Evolutionary conservation across 1,140 invertebrate species (phyloP).

Genomic region (Drosophila ercepeae): DNA sequence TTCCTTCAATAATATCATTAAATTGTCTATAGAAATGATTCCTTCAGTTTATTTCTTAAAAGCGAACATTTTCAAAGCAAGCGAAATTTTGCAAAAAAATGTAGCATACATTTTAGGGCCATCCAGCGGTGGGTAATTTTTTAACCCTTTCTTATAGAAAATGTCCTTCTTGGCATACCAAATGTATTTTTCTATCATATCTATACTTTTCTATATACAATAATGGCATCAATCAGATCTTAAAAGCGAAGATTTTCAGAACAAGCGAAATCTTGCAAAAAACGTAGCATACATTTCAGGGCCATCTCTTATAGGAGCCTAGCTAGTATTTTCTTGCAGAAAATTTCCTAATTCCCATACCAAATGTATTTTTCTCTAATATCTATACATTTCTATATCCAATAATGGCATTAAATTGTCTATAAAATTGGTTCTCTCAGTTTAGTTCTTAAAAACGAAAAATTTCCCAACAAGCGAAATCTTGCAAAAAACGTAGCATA

Average conservation of each 20-base stretch:
- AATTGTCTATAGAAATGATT: background rate
- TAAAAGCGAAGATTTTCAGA: background rate
- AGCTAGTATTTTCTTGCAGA: no score
- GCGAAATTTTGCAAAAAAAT: background rate
- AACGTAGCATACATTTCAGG: slow-evolving; percentile 36
- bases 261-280: background rate
- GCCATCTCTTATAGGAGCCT: no score
- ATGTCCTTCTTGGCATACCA: no score
- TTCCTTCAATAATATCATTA: background rate
- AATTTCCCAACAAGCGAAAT: background rate
- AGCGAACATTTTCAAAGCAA: background rate
- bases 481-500: slow-evolving; percentile 20
- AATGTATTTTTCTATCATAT: no score
- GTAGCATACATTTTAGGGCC: slow-evolving; percentile 32
- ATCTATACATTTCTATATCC: no score
- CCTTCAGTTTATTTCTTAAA: background rate
- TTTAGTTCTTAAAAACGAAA: background rate
- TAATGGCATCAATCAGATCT: background rate
- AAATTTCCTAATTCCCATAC: no score
- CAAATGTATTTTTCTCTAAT: no score
- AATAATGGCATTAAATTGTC: background rate
- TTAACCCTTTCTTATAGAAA: no score
- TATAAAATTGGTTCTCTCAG: background rate
- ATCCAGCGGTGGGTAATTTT: no score
- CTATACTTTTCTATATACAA: no score